Evolutionary conservation across 2,113 vertebrate species (phyloP), one percentile per base, ranked within the genome.

Genomic region (Astatotilapia flaviijosephi): DNA sequence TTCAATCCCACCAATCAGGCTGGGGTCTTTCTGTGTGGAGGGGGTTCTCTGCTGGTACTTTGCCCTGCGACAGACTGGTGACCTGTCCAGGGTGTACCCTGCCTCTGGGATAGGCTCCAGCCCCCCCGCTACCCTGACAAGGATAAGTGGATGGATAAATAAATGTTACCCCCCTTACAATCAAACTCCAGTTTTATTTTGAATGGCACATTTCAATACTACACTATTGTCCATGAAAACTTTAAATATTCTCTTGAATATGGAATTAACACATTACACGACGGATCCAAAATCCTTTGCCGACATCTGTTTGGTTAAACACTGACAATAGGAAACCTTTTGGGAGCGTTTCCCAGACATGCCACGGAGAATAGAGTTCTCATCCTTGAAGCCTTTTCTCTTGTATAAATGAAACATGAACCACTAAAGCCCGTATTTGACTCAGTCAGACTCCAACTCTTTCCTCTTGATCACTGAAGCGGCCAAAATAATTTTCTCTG

Each of bases 401-500:
- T 77, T 0, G 26, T 31, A 77, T 31, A 77, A 49, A 49, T 77
- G 42, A 77, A 75, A 49, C 70, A 77, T 77, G 70, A 77, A 77
- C 45, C 13, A 77, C 15, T 28, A 77, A 77, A 77, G 26, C 42
- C 6, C 6, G 0, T 47, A 31, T 77, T 49, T 77, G 42, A 77
- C 42, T 77, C 26, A 31, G 9, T 49, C 70, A 49, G 26, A 49
- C 70, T 47, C 70, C 26, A 26, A 17, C 42, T 49, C 70, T 77
- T 47, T 31, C 42, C 15, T 49, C 15, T 77, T 49, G 70, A 77
- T 49, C 70, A 77, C 15, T 77, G 70, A 49, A 49, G 42, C 10
- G 3, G 4, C 70, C 70, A 49, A 77, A 86, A 79, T 58, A 17
- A 58, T 86, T 86, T 83, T 47, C 73, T 53, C 33, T 42, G 53